Conservation (phyloP, 1,140 invertebrate genomes). For the Ptiloglossa arizonensis region DNA sequence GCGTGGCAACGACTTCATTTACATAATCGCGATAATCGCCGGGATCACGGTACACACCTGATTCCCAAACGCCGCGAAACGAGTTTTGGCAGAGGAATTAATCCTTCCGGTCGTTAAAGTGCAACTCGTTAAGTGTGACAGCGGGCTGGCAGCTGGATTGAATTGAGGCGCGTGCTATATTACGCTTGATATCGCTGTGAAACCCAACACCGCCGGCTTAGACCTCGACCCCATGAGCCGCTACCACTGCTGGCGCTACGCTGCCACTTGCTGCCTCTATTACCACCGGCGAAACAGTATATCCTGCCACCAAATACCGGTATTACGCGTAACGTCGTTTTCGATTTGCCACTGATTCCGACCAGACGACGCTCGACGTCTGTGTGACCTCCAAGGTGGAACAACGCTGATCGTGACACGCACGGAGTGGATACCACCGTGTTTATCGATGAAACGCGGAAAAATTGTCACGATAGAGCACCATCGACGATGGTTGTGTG, state of each 20-base stretch:
- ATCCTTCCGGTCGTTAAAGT: slow-evolving; percentile 65
- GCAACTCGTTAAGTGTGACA: slow-evolving; percentile 60
- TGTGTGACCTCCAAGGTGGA: too few species aligned
- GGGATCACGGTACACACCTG: slow-evolving; percentile 33
- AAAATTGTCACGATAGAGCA: too few species aligned
- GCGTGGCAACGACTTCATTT: not conserved
- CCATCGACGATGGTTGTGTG: too few species aligned
- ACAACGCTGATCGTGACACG: too few species aligned
- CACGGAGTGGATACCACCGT: too few species aligned
- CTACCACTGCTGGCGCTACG: slow-evolving; percentile 52
- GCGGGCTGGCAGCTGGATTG: slow-evolving; percentile 65
- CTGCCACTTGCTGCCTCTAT: slow-evolving; percentile 31
- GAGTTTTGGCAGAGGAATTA: slow-evolving; percentile 56
- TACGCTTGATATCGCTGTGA: slow-evolving; percentile 68
- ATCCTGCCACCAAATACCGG: slow-evolving; percentile 35
- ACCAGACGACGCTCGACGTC: not conserved
- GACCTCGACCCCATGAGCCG: slow-evolving; percentile 64
- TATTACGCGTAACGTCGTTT: slow-evolving; percentile 10
- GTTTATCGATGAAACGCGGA: too few species aligned
- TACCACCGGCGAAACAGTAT: slow-evolving; percentile 48
- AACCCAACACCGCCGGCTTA: slow-evolving; percentile 66
- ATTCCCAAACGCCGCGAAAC: slow-evolving; percentile 37
- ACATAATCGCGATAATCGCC: not conserved
- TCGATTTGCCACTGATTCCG: slow-evolving; percentile 5
- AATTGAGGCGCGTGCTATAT: slow-evolving; percentile 73